phyloP scores from a whole-genome alignment of 2,888 invertebrate genomes.

The Ceramica pisi region DNA sequence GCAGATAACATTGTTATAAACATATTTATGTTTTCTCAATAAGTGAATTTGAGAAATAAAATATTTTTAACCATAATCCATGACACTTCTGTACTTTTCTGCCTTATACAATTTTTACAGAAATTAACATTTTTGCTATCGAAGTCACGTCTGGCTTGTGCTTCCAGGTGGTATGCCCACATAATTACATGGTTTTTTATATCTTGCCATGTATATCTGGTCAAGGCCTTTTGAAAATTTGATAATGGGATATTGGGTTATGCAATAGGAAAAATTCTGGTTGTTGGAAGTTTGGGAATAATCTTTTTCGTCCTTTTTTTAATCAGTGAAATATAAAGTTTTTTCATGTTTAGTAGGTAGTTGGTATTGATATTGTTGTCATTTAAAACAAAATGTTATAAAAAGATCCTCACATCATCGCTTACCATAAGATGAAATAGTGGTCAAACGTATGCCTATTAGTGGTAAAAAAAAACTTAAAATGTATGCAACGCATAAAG shows the following conservation, averaged over 20 bases:
- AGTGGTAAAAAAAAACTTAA: too few relatives aligned
- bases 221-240: conserved; percentile 17
- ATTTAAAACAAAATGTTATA: background rate
- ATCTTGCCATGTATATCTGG: conserved; percentile 13
- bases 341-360: background rate
- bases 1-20: too few relatives aligned
- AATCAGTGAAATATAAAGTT: background rate
- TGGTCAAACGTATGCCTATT: too few relatives aligned
- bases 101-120: conserved; percentile 22
- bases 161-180: conserved; percentile 52
- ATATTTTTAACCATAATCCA: too few relatives aligned
- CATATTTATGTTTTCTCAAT: too few relatives aligned
- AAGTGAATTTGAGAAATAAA: too few relatives aligned
- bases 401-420: too few relatives aligned
- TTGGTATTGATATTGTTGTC: too few relatives aligned
- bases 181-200: conserved; percentile 51
- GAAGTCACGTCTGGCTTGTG: conserved; percentile 50
- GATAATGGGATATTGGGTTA: conserved; percentile 4
- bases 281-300: background rate
- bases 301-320: background rate
- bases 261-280: background rate
- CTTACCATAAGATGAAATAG: too few relatives aligned
- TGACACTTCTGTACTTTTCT: conserved; percentile 19
- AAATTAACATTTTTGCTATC: conserved; percentile 57
- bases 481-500: too few relatives aligned